Base-by-base conservation (phyloP, 1,140 invertebrate species). In the Psix sp. region DNA sequence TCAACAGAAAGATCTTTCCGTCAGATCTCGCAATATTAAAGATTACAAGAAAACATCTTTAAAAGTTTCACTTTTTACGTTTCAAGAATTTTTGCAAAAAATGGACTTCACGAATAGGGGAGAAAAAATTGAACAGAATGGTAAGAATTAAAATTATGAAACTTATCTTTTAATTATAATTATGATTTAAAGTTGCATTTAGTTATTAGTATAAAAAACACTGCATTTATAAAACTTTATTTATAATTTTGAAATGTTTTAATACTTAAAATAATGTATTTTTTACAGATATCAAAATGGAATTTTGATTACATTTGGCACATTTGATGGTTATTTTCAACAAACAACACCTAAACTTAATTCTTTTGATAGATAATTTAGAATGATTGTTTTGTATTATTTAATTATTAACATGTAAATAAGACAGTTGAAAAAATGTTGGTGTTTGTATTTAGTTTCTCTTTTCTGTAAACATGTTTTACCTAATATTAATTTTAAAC, bases 11-110 rank as follows among this genome's bases (percentile, higher is more conserved):
- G 83, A 87, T 42, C 77, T 80, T 21, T 66, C 84, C 0, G 74
- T 84, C 0, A 87, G 87, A 68, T 80, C 79, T 0, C 81, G 74
- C 62, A 88, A 78, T 16, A 86, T 89, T n/a, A 89, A 90, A 82
- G 93, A 94, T 81, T 93, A 92, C 74, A 94, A 93, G 63, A 94
- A 94, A 83, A 95, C 94, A 0, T 91, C 91, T 65, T 82, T 95
- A 45, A 90, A 90, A 42, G 90, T 91, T 66, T 87, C 90, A 5
- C 84, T 94, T 0, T 88, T 89, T 35, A 80, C 93, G 3, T 94
- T 95, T 83, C 90, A 92, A 75, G 91, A 93, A 77, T 95, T 95
- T 82, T 72, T 95, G 6, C 86, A 90, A 38, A 88, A 88, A 21
- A 74, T 94, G 18, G 89, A 91, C 70, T 77, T 77, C 24, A 67